Conservation (phyloP, 2,888 invertebrate genomes). For the Lycophotia porphyrea region DNA sequence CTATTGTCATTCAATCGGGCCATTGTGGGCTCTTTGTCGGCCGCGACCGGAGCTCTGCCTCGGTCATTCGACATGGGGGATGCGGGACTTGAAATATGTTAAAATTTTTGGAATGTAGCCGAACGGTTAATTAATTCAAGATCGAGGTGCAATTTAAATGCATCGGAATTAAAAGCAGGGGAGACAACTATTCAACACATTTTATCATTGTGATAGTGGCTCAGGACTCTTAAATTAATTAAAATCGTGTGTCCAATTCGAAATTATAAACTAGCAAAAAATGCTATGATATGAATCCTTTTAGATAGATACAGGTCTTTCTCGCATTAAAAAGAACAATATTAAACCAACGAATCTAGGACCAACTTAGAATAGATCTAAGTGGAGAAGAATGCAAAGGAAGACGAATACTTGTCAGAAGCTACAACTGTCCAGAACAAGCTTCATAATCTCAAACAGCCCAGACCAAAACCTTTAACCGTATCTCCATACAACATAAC, state of each 20-base stretch:
- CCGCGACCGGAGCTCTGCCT: constrained; percentile 67
- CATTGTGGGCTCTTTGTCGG: constrained; percentile 83
- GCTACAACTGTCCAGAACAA: not conserved
- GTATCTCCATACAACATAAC: not conserved
- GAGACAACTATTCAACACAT: constrained; percentile 7
- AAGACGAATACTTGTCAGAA: not conserved
- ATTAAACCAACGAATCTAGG: not conserved
- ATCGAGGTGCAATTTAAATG: constrained; percentile 35
- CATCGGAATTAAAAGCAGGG: constrained; percentile 15
- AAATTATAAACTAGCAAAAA: not conserved
- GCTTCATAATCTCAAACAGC: not conserved
- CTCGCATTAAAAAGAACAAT: not conserved
- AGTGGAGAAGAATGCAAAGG: not conserved
- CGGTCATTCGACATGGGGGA: constrained; percentile 79
- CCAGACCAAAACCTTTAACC: not conserved
- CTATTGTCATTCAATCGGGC: constrained; percentile 87
- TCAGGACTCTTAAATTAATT: not conserved
- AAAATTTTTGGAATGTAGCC: constrained; percentile 59
- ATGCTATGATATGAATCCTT: not conserved
- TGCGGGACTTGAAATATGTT: constrained; percentile 70
- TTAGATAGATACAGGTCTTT: not conserved
- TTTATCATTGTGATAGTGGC: not conserved
- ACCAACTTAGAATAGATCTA: not conserved
- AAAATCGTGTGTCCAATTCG: not conserved
- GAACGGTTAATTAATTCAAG: constrained; percentile 37